These are phyloP conservation scores for Forbesichthys papilliferus DNA, from an alignment of 2,113 vertebrate species.

Conservation along the genomic window DNA sequence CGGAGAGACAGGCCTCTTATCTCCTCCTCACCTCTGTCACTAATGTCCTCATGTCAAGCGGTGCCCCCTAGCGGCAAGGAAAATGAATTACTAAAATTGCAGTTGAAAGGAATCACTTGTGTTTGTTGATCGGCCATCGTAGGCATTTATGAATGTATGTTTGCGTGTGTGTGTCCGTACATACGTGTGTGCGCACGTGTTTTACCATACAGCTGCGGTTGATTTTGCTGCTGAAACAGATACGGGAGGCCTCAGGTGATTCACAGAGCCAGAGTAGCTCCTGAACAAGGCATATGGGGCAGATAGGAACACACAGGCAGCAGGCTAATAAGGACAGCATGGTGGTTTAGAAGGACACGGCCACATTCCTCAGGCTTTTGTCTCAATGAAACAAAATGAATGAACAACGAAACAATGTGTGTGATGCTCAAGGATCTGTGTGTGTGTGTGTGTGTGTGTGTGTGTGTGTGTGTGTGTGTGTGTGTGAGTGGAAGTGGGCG, in stretches of 20 bases:
- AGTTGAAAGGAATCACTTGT: slow-evolving; percentile 10
- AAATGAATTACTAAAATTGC: slow-evolving; percentile 1
- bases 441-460: slow-evolving; percentile 4
- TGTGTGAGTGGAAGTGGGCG: slow-evolving; percentile 6
- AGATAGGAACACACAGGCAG: neutral
- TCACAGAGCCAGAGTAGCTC: slow-evolving; percentile 22
- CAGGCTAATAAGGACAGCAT: slow-evolving; percentile 18
- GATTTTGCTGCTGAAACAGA: slow-evolving; percentile 24
- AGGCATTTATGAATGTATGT: neutral
- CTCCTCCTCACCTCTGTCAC: slow-evolving; percentile 1
- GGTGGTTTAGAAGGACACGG: slow-evolving; percentile 35
- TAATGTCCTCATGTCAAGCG: neutral
- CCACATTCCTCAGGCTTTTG: slow-evolving; percentile 44
- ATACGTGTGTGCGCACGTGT: neutral
- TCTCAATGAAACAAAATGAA: slow-evolving; percentile 50
- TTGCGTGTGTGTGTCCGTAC: slow-evolving; percentile 3
- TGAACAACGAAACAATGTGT: slow-evolving; percentile 23
- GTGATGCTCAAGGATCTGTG: slow-evolving; percentile 38
- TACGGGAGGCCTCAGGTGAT: slow-evolving; percentile 21
- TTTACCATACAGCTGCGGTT: slow-evolving; percentile 7
- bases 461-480: neutral
- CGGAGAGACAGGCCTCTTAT: slow-evolving; percentile 1
- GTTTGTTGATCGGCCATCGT: neutral
- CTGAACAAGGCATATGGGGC: slow-evolving; percentile 4
- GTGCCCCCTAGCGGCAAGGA: slow-evolving; percentile 24